Base-by-base conservation (phyloP, 2,888 invertebrate genomes). In the Cataglyphis altisquamis region DNA sequence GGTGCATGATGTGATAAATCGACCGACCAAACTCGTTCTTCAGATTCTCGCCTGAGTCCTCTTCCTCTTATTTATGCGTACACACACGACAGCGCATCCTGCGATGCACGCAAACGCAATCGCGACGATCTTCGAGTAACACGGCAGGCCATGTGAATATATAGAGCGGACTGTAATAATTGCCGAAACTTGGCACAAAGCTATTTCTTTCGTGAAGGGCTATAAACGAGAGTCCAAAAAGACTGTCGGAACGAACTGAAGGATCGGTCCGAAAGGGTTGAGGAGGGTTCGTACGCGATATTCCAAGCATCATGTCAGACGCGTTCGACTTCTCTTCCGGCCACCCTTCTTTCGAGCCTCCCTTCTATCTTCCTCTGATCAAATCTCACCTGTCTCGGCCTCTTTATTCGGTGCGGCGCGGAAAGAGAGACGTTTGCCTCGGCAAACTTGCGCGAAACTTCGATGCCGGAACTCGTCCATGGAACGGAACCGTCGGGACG, bases 391-490 rank as follows among this genome's bases (percentile, higher is more conserved):
- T 29, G 36, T 36, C 67, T 73, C 45, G 78, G 72, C 12, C 64
- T 29, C 63, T 52, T 62, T 57, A 80, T 73, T 70, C 68, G 55
- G 62, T 64, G 74, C 86, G 86, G 85, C 66, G 84, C 84, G 74
- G 84, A 88, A 90, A 88, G 89, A 89, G 88, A 89, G 84, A 90
- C 87, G 89, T 88, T 87, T 70, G 84, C 82, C 86, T 88, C 87
- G 91, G 88, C 85, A 92, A 92, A 92, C 91, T 91, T 91, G 90
- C 77, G 81, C 86, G 89, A 92, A 93, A 93, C 91, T 93, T 93
- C 88, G 89, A 91, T 88, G 91, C 91, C 92, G 92, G 92, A 93
- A 93, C 93, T 93, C 89, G 91, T 89, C 87, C 85, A 86, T 84
- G 84, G 88, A 92, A 87, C 88, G 90, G 89, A 90, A 89, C 89